These are phyloP conservation scores for Steinernema hermaphroditum DNA, from an alignment of 2,888 invertebrate genomes.

Conservation along the genomic window DNA sequence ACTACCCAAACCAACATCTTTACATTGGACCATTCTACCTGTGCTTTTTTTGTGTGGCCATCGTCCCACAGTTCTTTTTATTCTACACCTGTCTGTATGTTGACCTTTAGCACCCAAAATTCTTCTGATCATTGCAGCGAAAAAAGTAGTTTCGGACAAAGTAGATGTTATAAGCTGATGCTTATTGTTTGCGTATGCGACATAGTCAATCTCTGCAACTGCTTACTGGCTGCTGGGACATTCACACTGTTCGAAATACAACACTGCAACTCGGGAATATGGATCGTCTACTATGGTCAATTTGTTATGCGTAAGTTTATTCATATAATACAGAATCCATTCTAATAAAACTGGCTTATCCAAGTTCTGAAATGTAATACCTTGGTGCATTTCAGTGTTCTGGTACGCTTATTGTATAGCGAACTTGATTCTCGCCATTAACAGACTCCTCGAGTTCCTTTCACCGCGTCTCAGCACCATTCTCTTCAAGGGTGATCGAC, in stretches of 20 bases:
- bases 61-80: conserved; percentile 10
- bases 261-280: conserved; percentile 8
- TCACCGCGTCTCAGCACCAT: too few species aligned
- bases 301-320: conserved; percentile 11
- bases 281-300: conserved; percentile 12
- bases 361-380: too few species aligned
- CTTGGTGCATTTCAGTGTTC: neutral
- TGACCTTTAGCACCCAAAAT: neutral
- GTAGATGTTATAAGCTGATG: conserved; percentile 15
- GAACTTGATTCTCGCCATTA: conserved; percentile 12
- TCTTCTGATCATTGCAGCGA: neutral
- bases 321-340: too few species aligned
- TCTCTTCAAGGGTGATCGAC: neutral
- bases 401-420: conserved; percentile 23
- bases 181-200: conserved; percentile 8
- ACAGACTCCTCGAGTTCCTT: neutral
- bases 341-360: too few species aligned
- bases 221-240: neutral
- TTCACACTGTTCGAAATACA: neutral
- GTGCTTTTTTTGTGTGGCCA: neutral
- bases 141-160: neutral
- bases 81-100: conserved; percentile 4
- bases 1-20: too few species aligned
- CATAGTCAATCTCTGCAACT: conserved; percentile 17
- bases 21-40: neutral